These are phyloP conservation scores for Nothocercus julius DNA, from an alignment of 2,113 vertebrate species.

Conservation along the genomic window DNA sequence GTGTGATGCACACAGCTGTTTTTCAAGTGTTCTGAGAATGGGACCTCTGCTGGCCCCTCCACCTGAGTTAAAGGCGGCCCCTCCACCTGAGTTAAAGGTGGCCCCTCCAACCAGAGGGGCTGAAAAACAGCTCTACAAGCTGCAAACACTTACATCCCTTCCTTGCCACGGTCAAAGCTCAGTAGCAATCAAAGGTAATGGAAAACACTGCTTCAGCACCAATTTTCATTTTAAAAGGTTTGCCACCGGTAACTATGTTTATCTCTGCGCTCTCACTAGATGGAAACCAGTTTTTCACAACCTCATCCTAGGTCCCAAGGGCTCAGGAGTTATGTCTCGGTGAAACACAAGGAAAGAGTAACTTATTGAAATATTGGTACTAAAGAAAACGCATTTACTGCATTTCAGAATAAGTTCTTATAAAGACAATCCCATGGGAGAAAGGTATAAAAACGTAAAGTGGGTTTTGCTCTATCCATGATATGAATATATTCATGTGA, in stretches of 20 bases:
- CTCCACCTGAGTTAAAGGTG: background rate
- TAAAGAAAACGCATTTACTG: background rate
- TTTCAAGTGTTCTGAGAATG: background rate
- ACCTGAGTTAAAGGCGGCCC: background rate
- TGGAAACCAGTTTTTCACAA: background rate
- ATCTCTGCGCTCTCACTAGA: background rate
- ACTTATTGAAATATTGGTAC: background rate
- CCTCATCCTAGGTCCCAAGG: constrained; percentile 18
- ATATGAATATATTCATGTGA: too few species aligned
- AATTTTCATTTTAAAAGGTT: background rate
- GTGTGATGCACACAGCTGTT: background rate
- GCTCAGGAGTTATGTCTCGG: background rate
- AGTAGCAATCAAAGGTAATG: background rate
- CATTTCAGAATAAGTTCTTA: background rate
- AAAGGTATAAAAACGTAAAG: background rate
- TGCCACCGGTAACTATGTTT: background rate
- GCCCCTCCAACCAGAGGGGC: background rate
- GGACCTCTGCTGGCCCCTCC: background rate
- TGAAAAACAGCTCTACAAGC: background rate
- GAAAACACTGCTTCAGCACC: background rate
- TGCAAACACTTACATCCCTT: background rate
- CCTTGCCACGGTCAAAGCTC: background rate
- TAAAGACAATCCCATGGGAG: background rate
- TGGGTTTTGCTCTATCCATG: background rate
- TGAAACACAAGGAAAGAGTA: background rate